Percentiles rank a stretch among this genome's conserved stretches.
Evolutionary conservation across 2,888 invertebrate genomes (phyloP).

Genomic region (Antheraea yamamai): DNA sequence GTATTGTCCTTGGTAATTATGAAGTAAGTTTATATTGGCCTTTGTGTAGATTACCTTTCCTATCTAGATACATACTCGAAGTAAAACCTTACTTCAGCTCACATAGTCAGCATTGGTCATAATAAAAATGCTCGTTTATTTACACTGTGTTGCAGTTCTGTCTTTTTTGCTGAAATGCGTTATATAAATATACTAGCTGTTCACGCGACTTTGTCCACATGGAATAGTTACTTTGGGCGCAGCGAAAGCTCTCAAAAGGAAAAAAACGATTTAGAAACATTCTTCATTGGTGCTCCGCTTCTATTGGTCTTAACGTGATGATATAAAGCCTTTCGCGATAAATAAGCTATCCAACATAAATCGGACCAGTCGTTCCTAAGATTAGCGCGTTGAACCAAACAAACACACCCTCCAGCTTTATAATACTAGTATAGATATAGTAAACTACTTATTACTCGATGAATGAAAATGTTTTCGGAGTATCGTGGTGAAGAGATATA

Average conservation of each 20-base stretch:
- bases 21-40: constrained; percentile 82
- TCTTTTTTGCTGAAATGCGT: not conserved
- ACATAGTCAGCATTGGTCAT: not conserved
- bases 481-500: not conserved
- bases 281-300: no score
- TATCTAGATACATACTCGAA: not conserved
- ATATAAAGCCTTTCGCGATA: no score
- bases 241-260: no score
- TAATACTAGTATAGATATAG: not conserved
- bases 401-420: no score
- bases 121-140: not conserved
- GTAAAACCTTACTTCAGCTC: not conserved
- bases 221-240: no score
- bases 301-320: no score
- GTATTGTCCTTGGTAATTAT: constrained; percentile 92
- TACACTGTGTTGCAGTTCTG: not conserved
- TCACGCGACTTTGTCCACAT: no score
- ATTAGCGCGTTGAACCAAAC: no score
- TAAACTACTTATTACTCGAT: not conserved
- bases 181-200: not conserved
- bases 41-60: not conserved
- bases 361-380: no score
- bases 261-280: no score
- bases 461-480: not conserved
- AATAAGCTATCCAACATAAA: no score